These are phyloP conservation scores for Argyrosomus regius DNA, from an alignment of 2,797 vertebrate genomes.

Conservation along the genomic window DNA sequence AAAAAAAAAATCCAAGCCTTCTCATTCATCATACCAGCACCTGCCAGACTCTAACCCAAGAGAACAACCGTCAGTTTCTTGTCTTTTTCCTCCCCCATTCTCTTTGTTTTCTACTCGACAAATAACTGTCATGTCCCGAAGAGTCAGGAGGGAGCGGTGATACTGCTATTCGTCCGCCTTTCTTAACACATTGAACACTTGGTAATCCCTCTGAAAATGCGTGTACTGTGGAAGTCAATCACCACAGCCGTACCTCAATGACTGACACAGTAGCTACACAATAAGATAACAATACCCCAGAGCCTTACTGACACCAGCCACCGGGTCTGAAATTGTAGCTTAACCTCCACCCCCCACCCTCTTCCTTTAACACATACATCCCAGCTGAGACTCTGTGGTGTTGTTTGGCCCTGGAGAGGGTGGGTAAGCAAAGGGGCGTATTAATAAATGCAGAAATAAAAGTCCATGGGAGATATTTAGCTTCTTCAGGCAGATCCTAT, in stretches of 20 bases:
- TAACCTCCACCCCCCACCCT: constrained; percentile 52
- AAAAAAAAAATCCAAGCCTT: constrained; percentile 47
- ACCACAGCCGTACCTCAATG: constrained; percentile 41
- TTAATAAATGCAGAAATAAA: constrained; percentile 19
- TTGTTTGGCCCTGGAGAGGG: constrained; percentile 29
- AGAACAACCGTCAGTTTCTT: constrained; percentile 61
- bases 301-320: constrained; percentile 61
- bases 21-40: constrained; percentile 81
- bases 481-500: constrained; percentile 24
- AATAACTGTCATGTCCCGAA: constrained; percentile 68
- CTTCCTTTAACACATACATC: constrained; percentile 44
- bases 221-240: constrained; percentile 41
- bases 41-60: constrained; percentile 73
- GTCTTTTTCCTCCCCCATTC: constrained; percentile 11
- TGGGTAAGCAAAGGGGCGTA: constrained; percentile 3
- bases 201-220: constrained; percentile 55
- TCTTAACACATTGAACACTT: constrained; percentile 37
- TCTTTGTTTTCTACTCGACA: constrained; percentile 66
- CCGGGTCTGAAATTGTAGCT: constrained; percentile 50
- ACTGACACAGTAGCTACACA: constrained; percentile 56
- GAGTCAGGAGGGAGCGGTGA: constrained; percentile 58
- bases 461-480: not conserved
- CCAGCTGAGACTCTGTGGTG: constrained; percentile 44
- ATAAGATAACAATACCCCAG: constrained; percentile 52
- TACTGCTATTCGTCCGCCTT: constrained; percentile 43